These are phyloP conservation scores for human (Homo sapiens) DNA, from an alignment of 2,113 vertebrate genomes.

Conservation along the genomic window GRCh38 chr2:186663501-186664000, in stretches of 20 bases:
- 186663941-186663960: neutral
- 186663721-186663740: neutral
- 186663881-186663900: neutral
- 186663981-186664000: neutral
- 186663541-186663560: neutral
- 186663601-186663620: neutral
- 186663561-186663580: neutral
- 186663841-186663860: neutral
- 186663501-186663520: neutral
- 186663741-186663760: constrained; percentile 29
- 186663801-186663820: constrained; percentile 95
- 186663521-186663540: neutral
- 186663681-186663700: neutral
- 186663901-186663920: neutral
- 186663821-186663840: constrained; percentile 92
- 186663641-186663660: neutral
- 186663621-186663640: neutral
- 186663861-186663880: constrained; percentile 10
- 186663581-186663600: neutral
- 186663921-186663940: neutral
- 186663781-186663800: constrained; percentile 97
- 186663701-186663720: neutral
- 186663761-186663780: constrained; percentile 92
- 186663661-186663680: neutral
- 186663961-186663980: neutral